phyloP scores from a whole-genome alignment of 1,140 invertebrate genomes.

The Ceratina australensis region DNA sequence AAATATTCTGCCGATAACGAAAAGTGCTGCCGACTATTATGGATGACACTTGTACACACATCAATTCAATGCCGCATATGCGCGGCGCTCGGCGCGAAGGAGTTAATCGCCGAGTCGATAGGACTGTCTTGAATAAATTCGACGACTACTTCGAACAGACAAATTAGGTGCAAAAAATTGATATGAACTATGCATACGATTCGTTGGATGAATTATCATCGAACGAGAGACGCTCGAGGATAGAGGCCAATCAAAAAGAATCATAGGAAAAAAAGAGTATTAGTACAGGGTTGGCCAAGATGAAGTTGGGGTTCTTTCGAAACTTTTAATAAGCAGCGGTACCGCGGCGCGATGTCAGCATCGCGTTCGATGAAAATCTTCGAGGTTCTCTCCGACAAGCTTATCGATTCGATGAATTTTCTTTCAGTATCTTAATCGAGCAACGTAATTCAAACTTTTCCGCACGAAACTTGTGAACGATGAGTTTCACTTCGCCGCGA shows the following conservation, averaged over 20 bases:
- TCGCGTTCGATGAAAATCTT: not conserved
- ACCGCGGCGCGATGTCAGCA: not conserved
- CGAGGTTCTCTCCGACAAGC: not conserved
- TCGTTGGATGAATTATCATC: not conserved
- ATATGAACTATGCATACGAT: too few relatives aligned
- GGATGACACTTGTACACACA: too few relatives aligned
- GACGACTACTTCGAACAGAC: too few relatives aligned
- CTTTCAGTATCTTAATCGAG: slow-evolving; percentile 22
- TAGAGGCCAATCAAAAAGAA: too few relatives aligned
- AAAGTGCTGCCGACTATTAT: too few relatives aligned
- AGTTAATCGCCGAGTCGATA: too few relatives aligned
- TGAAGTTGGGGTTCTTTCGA: not conserved
- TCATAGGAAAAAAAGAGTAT: not conserved
- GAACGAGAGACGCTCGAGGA: not conserved
- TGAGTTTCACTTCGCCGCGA: slow-evolving; percentile 10
- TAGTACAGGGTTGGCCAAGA: not conserved
- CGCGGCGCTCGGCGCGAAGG: too few relatives aligned
- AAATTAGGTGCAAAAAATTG: too few relatives aligned
- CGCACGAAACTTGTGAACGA: not conserved
- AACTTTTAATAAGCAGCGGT: slow-evolving; percentile 40
- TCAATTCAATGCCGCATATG: too few relatives aligned
- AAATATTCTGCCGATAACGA: too few relatives aligned
- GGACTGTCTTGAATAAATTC: too few relatives aligned
- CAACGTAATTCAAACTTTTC: slow-evolving; percentile 32
- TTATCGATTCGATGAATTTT: slow-evolving; percentile 20